Base-by-base conservation (phyloP, 2,113 vertebrate species). In the Eubucco bourcierii region DNA sequence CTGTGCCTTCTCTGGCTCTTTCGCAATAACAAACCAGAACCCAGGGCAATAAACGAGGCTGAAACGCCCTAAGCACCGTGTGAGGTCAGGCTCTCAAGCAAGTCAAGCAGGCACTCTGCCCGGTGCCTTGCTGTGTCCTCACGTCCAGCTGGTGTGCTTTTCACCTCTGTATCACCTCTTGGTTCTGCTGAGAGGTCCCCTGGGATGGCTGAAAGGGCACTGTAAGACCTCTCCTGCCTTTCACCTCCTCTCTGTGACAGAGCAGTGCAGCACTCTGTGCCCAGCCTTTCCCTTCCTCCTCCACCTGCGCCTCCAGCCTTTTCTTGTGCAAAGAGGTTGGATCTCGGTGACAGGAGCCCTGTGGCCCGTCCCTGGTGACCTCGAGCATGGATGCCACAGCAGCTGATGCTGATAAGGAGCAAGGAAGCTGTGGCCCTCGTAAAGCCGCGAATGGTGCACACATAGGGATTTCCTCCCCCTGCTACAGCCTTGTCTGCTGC, bases 291-390 rank as follows among this genome's bases (percentile, higher is more conserved):
- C 52, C 41, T 68, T 84, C 46, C 50, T 90, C n/a, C 59, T 82
- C 31, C 81, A 66, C 33, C 66, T 95, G 90, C 77, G 56, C 39
- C 75, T 87, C 60, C 87, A 94, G 79, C 56, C 31, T 82, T 77
- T 77, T 70, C 75, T 80, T 74, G 46, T 77, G 72, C 71, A 91
- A 87, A 91, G 25, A 37, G 34, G 39, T 6, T 82, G 77, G 34
- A 61, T 53, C 59, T 58, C 53, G 71, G 50, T 80, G 90, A 80
- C 64, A 82, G 75, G 72, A 89, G n/a, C 29, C 5, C 9, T 46
- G 28, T 12, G 41, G 53, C 55, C 64, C 46, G 9, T 74, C 92
- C 55, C 90, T 80, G 71, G 23, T 77, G 71, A 87, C 46, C 72
- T 66, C 60, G 33, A 80, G 68, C 27, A 46, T 5, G 21, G 47